Evolutionary conservation across 2,888 invertebrate genomes (phyloP).

Genomic region (Drosophila buzzatii): DNA sequence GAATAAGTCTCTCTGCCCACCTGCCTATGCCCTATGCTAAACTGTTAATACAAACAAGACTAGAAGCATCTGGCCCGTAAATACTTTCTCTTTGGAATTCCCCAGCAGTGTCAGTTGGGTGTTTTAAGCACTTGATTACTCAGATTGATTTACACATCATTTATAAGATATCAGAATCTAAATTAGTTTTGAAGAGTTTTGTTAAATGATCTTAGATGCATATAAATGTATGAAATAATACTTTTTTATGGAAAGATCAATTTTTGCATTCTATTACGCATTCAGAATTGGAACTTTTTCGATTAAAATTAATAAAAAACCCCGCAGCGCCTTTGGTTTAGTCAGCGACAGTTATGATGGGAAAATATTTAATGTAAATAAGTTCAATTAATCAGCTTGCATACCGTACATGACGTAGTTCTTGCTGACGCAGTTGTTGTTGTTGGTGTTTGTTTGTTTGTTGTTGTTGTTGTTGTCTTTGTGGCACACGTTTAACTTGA

Average conservation of each 20-base stretch:
- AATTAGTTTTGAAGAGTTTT: background rate
- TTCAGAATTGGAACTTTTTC: background rate
- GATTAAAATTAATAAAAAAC: conserved; percentile 18
- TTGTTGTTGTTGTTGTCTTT: conserved; percentile 25
- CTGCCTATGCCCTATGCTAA: conserved; percentile 7
- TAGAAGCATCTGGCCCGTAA: conserved; percentile 3
- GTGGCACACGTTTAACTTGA: conserved; percentile 63
- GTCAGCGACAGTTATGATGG: conserved; percentile 48
- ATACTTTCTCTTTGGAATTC: conserved; percentile 37
- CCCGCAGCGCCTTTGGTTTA: conserved; percentile 30
- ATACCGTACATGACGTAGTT: conserved; percentile 55
- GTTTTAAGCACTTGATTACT: background rate
- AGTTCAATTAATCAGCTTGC: conserved; percentile 63
- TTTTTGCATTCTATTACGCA: background rate
- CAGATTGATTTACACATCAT: conserved; percentile 2
- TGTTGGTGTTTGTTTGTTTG: background rate
- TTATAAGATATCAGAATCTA: background rate
- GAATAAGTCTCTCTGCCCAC: conserved; percentile 7
- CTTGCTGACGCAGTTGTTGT: conserved; percentile 12
- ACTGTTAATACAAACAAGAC: conserved; percentile 12
- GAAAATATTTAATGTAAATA: conserved; percentile 52
- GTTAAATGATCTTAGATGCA: too few species aligned
- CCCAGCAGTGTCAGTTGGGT: conserved; percentile 3
- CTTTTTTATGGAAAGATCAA: background rate
- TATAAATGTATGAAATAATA: background rate